Evolutionary conservation across 2,113 vertebrate species (phyloP).

Genomic region (Haemorhous mexicanus): DNA sequence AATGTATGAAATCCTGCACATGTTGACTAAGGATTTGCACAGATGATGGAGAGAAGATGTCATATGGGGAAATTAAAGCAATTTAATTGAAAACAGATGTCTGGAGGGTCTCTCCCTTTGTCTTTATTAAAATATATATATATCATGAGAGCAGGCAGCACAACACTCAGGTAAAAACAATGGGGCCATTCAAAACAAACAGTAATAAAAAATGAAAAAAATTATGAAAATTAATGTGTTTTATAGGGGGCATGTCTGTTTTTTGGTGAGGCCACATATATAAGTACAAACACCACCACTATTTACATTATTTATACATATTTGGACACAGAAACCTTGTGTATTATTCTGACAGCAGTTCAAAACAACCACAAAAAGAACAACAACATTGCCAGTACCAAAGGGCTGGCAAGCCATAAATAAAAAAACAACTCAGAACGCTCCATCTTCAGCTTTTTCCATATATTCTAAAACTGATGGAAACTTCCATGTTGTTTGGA

Average conservation of each 20-base stretch:
- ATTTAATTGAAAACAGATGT: slow-evolving; percentile 66
- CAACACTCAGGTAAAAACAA: not conserved
- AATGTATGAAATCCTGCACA: slow-evolving; percentile 34
- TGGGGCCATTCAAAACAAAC: not conserved
- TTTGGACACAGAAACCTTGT: not conserved
- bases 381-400: not conserved
- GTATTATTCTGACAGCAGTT: not conserved
- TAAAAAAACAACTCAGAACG: not conserved
- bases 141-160: not conserved
- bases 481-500: not conserved
- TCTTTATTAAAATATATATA: not conserved
- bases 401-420: not conserved
- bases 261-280: not conserved
- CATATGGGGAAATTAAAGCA: slow-evolving; percentile 61
- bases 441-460: not conserved
- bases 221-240: not conserved
- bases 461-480: not conserved
- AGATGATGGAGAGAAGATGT: slow-evolving; percentile 61
- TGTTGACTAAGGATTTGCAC: slow-evolving; percentile 53
- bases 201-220: not conserved
- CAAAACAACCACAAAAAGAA: not conserved
- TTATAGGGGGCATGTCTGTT: not conserved
- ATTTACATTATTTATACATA: not conserved
- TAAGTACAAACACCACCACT: not conserved
- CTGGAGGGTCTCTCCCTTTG: not conserved